Percentiles rank a stretch among this genome's conserved stretches.
Evolutionary conservation across 2,113 vertebrate species (phyloP).

Genomic region (Tangachromis dhanisi): DNA sequence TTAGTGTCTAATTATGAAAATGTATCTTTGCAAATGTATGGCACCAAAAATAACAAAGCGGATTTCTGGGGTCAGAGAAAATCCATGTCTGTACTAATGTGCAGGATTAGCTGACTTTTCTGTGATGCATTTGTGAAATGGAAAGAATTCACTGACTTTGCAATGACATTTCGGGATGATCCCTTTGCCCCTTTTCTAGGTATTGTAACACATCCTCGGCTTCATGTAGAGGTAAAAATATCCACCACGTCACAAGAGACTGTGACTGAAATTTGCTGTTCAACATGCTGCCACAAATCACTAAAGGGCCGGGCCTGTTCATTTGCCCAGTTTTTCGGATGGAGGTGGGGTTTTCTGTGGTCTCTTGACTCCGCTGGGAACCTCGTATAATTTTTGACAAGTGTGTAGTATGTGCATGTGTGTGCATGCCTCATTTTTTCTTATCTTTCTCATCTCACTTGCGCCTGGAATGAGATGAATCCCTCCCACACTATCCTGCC

Average conservation of each 20-base stretch:
- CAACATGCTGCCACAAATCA: not conserved
- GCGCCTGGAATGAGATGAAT: conserved; percentile 45
- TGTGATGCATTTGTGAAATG: not conserved
- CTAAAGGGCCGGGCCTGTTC: not conserved
- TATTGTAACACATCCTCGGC: not conserved
- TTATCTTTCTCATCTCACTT: conserved; percentile 46
- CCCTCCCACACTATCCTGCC: not conserved
- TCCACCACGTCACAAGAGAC: not conserved
- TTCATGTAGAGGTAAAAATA: not conserved
- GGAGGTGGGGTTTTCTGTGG: not conserved
- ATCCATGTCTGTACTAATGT: not conserved
- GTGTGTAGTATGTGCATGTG: not conserved
- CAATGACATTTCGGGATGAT: not conserved
- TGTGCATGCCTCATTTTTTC: conserved; percentile 1
- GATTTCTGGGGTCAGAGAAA: not conserved
- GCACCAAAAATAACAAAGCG: not conserved
- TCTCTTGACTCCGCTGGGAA: conserved; percentile 8
- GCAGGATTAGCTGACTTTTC: not conserved
- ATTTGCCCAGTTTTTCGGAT: not conserved
- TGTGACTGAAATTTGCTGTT: not conserved
- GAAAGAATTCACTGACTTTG: not conserved
- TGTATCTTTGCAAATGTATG: not conserved
- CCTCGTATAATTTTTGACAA: conserved; percentile 26
- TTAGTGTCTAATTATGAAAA: not conserved
- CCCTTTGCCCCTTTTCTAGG: not conserved